These are phyloP conservation scores for Proctacanthus coquilletti DNA, from an alignment of 1,140 invertebrate genomes.

Conservation along the genomic window DNA sequence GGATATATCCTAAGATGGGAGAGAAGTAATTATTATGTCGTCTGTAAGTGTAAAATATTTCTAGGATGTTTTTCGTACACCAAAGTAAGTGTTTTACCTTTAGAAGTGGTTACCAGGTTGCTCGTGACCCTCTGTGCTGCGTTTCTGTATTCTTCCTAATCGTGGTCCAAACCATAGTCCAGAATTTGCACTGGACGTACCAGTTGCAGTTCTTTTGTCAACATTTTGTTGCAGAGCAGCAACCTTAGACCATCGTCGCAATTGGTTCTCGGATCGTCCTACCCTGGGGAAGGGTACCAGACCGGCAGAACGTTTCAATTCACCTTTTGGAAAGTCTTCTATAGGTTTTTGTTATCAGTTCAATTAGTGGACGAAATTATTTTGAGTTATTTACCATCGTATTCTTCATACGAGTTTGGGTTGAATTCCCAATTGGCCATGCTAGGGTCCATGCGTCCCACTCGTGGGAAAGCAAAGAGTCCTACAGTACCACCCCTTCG, in stretches of 20 bases:
- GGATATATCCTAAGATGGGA: too few relatives aligned
- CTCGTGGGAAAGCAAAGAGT: slow-evolving; percentile 38
- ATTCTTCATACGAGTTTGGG: slow-evolving; percentile 20
- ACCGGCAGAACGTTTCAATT: slow-evolving; percentile 28
- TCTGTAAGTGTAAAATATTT: too few relatives aligned
- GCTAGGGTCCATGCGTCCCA: slow-evolving; percentile 33
- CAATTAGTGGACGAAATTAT: not conserved
- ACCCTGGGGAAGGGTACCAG: slow-evolving; percentile 38
- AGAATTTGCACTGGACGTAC: slow-evolving; percentile 24
- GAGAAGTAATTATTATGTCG: too few relatives aligned
- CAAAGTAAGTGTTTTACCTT: too few relatives aligned
- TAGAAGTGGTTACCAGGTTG: too few relatives aligned
- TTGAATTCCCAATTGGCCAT: slow-evolving; percentile 5
- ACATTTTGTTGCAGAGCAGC: slow-evolving; percentile 22
- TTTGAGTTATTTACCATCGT: slow-evolving; percentile 16
- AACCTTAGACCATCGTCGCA: slow-evolving; percentile 23
- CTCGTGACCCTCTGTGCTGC: slow-evolving; percentile 3
- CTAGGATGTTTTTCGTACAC: too few relatives aligned
- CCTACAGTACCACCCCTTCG: slow-evolving; percentile 32
- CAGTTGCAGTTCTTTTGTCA: slow-evolving; percentile 15
- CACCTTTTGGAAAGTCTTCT: slow-evolving; percentile 7
- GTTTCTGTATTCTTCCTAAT: slow-evolving; percentile 26
- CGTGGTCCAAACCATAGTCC: slow-evolving; percentile 43
- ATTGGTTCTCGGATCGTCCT: slow-evolving; percentile 31
- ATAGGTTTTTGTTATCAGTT: not conserved